Evolutionary conservation across 2,797 vertebrate species (phyloP), one percentile per base, ranked within the genome.

Genomic region (Danio aesculapii): DNA sequence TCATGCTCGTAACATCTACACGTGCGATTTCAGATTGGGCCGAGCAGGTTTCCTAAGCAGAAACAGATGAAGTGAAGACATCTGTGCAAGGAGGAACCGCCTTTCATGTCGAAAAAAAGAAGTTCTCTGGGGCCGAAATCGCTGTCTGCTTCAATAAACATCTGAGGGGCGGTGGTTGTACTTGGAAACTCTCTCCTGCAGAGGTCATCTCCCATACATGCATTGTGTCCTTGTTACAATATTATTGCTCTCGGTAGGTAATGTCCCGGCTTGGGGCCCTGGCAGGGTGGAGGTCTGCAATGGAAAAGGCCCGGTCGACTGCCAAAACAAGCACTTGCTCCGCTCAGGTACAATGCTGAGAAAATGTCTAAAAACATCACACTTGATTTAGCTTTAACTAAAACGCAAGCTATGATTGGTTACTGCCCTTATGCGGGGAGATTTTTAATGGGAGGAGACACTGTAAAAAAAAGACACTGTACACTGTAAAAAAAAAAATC

Each of bases 131-230:
- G 75, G 80, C 69, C 55, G 47, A 76, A 81, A 21, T 46, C n/a
- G 41, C 74, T 52, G 77, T 81, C 75, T 79, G 76, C 68, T 66
- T 81, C 74, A 84, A 84, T 83, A 88, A 87, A 85, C 74, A 84
- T 75, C 61, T 52, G 44, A 71, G 41, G 61, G 75, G 70, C 44
- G 57, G 70, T 67, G 30, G 81, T 77, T 83, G 68, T 75, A 70
- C 66, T 86, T 86, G 86, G 86, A 83, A 80, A 61, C 11, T 50
- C 41, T 61, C 75, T 77, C 75, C 61, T 74, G 58, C 49, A 79
- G 63, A 69, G 77, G 79, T 86, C 81, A 83, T 81, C 69, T 74
- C 71, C 14, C 39, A 69, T 72, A 87, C 76, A 76, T 53, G 44
- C 81, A 78, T 66, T 30, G 70, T 84, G 75, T 55, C 30, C 79